Evolutionary conservation across 2,113 vertebrate species (phyloP).

Genomic region (Orthonyx spaldingii): DNA sequence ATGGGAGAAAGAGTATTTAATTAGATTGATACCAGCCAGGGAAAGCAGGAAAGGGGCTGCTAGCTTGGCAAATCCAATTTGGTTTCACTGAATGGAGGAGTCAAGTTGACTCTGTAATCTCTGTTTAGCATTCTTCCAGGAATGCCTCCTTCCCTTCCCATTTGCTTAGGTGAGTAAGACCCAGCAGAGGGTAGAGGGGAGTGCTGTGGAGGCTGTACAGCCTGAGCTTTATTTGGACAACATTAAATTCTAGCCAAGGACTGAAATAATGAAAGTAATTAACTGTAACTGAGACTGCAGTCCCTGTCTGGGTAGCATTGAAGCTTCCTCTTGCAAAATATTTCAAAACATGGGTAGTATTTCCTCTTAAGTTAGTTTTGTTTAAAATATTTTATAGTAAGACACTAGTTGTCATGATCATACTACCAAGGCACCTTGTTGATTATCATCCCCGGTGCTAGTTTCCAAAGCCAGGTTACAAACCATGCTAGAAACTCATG

Average conservation of each 20-base stretch:
- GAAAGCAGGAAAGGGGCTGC: constrained; percentile 1
- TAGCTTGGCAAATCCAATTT: constrained; percentile 41
- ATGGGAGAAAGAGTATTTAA: not conserved
- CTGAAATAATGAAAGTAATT: not conserved
- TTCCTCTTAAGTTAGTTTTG: not conserved
- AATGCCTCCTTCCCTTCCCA: not conserved
- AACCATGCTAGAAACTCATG: not conserved
- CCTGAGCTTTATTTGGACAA: not conserved
- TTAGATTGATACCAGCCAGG: constrained; percentile 14
- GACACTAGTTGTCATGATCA: not conserved
- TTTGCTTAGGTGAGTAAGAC: not conserved
- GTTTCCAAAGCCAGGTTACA: not conserved
- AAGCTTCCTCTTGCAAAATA: not conserved
- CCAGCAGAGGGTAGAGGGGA: not conserved
- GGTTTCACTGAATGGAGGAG: not conserved
- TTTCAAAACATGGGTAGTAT: not conserved
- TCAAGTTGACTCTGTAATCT: not conserved
- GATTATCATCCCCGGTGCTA: not conserved
- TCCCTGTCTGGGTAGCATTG: not conserved
- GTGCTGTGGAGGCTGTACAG: not conserved
- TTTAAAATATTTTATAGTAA: not conserved
- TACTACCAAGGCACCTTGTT: not conserved
- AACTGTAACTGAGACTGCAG: not conserved
- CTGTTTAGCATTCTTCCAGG: not conserved
- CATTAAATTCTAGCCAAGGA: not conserved